These are phyloP conservation scores for Axinella damicornis DNA, from an alignment of 37 sponge, comb jelly and placozoan genomes.

Conservation along the genomic window DNA sequence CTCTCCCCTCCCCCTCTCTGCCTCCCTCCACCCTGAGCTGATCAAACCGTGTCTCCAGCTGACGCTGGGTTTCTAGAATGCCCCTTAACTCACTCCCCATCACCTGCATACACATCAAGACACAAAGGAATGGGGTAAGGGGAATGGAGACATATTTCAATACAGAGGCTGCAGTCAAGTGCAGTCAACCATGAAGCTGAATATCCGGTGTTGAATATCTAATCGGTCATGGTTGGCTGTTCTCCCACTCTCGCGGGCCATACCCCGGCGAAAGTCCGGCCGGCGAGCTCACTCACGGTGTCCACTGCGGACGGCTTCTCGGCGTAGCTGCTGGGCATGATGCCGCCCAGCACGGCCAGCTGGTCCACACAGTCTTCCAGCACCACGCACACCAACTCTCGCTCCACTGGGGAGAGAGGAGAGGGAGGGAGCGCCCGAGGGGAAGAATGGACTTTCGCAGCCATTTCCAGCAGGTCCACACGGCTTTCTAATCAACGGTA, in stretches of 20 bases:
- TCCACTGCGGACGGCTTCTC: constrained; percentile 74
- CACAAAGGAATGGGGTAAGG: not conserved
- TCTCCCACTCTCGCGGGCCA: too few relatives aligned
- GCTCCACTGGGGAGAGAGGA: constrained; percentile 10
- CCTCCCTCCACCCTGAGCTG: constrained; percentile 31
- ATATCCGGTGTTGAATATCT: too few relatives aligned
- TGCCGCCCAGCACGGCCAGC: constrained; percentile 82
- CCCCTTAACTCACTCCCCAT: constrained; percentile 78
- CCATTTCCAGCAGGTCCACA: not conserved
- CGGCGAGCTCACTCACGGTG: constrained; percentile 54
- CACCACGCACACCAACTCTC: constrained; percentile 66
- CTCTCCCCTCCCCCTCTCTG: not conserved
- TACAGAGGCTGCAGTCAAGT: too few relatives aligned
- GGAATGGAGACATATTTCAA: too few relatives aligned
- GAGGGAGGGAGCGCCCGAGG: not conserved
- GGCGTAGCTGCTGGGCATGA: constrained; percentile 60
- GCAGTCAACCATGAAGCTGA: too few relatives aligned
- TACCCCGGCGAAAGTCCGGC: too few relatives aligned
- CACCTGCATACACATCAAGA: constrained; percentile 58
- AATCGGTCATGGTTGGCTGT: too few relatives aligned
- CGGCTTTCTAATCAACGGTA: too few relatives aligned
- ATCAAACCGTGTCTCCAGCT: constrained; percentile 66
- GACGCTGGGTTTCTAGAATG: constrained; percentile 81
- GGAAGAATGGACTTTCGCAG: constrained; percentile 7
- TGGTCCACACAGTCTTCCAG: constrained; percentile 89